Evolutionary conservation across 92 coral and sea anemone genomes (phyloP), one percentile per base, ranked within the genome.

Genomic region (Parazoanthus darwini): DNA sequence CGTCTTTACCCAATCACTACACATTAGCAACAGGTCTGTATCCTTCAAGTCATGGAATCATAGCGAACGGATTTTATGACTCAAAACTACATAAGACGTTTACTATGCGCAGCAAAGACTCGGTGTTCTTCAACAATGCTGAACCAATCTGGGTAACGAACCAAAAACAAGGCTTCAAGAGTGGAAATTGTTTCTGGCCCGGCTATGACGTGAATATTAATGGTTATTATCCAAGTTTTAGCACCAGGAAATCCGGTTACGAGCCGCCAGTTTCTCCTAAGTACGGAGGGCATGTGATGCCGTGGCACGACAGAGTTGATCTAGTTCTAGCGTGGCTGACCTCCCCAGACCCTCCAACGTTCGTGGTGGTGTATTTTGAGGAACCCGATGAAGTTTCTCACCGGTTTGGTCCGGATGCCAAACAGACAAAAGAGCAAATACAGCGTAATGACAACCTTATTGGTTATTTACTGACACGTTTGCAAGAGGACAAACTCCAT

Each of bases 61-160:
- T 96, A 33, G 75, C 86, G 14, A 96, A 96, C 82, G 51, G 15
- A 79, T 11, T 96, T 81, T 93, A 91, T 76, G 98, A 96, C 78
- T 95, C 98, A 3, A 87, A 86, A 3, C 81, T 88, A 11, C 85
- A 92, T 46, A 15, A 92, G 77, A 22, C 63, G 63, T 96, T 96
- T 73, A 82, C 89, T 3, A 90, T 93, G 90, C 81, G 78, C 38
- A 94, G 90, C 20, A 93, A 88, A 25, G 94, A 94, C 42, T 91
- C 98, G 4, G 88, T 86, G 68, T 95, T 96, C 93, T 96, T 98
- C 96, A 77, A 93, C 26, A 90, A 86, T 37, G 91, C 89, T 2
- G 98, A 96, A 85, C 98, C 98, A 9, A 79, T 96, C 0, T 96
- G 98, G 98, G 91, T 96, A 29, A 94, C 98, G 13, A 96, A 89